These are phyloP conservation scores for Sycophila texana DNA, from an alignment of 2,888 invertebrate genomes.

Conservation along the genomic window DNA sequence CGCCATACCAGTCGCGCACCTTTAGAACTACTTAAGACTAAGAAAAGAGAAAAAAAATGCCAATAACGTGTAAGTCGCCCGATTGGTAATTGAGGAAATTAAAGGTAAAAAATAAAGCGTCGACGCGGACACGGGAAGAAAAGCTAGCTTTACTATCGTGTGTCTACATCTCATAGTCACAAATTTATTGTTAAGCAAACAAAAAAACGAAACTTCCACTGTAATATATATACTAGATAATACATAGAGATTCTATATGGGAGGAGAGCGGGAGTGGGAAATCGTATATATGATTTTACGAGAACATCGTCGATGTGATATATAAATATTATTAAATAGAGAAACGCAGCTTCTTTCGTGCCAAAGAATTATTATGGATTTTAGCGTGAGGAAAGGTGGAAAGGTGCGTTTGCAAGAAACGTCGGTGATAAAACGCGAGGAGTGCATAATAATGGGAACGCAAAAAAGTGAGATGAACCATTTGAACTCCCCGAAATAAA, in stretches of 20 bases:
- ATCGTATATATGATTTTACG: conserved; percentile 48
- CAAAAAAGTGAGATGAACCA: not conserved
- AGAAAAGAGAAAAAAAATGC: conserved; percentile 30
- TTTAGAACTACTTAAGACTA: not conserved
- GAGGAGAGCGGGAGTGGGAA: conserved; percentile 23
- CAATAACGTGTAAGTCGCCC: conserved; percentile 37
- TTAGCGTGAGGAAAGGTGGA: conserved; percentile 21
- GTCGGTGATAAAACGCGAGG: not conserved
- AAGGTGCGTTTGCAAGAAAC: conserved; percentile 19
- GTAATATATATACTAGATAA: conserved; percentile 68
- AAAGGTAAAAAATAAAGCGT: conserved; percentile 13
- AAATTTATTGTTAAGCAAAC: conserved; percentile 53
- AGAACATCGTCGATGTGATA: conserved; percentile 58
- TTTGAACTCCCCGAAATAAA: conserved; percentile 7
- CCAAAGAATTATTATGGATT: conserved; percentile 49
- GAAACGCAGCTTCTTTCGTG: conserved; percentile 56
- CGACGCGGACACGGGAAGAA: conserved; percentile 40
- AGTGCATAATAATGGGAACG: not conserved
- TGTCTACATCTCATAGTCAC: conserved; percentile 59
- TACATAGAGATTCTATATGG: conserved; percentile 54
- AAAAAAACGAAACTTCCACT: conserved; percentile 61
- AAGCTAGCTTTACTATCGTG: conserved; percentile 50
- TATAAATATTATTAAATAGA: conserved; percentile 49
- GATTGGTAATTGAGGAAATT: conserved; percentile 29
- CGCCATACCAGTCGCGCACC: conserved; percentile 38